phyloP scores from a whole-genome alignment of 2,888 invertebrate genomes.

The Selenia dentaria region DNA sequence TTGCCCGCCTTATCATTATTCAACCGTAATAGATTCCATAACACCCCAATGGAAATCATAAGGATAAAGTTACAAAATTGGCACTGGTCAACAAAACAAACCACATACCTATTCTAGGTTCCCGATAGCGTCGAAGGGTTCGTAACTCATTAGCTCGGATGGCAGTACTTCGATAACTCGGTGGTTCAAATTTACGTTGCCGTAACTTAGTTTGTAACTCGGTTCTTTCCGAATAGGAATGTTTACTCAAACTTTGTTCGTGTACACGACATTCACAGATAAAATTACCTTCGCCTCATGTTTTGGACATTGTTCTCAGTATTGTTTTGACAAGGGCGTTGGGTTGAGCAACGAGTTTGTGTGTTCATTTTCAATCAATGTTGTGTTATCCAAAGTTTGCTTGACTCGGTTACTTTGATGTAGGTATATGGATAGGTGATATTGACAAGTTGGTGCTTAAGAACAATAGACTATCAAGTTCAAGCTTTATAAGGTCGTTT shows the following conservation, averaged over 20 bases:
- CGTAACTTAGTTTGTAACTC: constrained; percentile 24
- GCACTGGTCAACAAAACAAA: constrained; percentile 1
- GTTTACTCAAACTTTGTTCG: constrained; percentile 43
- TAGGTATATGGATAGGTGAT: no score
- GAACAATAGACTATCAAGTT: no score
- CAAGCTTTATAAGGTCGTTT: no score
- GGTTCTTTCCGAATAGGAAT: constrained; percentile 38
- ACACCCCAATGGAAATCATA: no score
- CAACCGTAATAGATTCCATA: no score
- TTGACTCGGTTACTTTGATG: not conserved
- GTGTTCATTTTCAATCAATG: constrained; percentile 20
- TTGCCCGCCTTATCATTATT: no score
- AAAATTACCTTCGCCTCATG: constrained; percentile 34
- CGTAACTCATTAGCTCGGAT: constrained; percentile 44
- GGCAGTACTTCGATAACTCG: constrained; percentile 42
- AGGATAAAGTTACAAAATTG: no score
- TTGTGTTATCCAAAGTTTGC: constrained; percentile 14
- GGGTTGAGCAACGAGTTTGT: constrained; percentile 15
- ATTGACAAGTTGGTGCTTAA: no score
- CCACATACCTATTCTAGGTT: constrained; percentile 8
- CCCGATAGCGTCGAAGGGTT: constrained; percentile 22
- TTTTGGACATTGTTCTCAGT: constrained; percentile 20
- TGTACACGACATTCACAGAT: constrained; percentile 42
- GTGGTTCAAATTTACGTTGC: constrained; percentile 39
- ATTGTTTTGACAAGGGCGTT: constrained; percentile 30